Evolutionary conservation across 2,888 invertebrate species (phyloP).

Genomic region (Drosophila hamatofila): DNA sequence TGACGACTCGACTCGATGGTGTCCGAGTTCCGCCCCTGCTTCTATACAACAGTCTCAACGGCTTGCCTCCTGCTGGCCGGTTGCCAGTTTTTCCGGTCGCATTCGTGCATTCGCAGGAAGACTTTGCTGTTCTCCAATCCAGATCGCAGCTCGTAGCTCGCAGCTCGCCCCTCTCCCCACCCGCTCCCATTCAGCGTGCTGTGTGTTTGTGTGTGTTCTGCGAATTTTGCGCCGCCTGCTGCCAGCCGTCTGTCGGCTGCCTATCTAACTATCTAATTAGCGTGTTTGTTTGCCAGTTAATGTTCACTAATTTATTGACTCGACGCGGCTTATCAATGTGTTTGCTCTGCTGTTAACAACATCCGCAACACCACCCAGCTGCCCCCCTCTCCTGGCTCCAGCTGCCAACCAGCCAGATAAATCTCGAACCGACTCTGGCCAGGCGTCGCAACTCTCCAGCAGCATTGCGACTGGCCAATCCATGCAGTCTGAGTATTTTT

Average conservation of each 20-base stretch:
- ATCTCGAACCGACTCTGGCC: neutral
- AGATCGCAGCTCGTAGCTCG: neutral
- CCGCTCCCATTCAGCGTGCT: neutral
- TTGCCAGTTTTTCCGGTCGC: constrained; percentile 80
- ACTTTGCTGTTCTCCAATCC: constrained; percentile 21
- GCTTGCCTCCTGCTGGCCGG: constrained; percentile 40
- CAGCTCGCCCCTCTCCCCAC: neutral
- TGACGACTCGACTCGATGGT: neutral
- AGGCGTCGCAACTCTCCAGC: constrained; percentile 10
- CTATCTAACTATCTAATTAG: constrained; percentile 69
- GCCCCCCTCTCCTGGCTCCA: neutral
- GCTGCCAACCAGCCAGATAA: constrained; percentile 1
- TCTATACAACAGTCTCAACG: neutral
- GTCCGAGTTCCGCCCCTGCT: neutral
- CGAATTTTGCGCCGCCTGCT: constrained; percentile 44
- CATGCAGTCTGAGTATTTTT: neutral
- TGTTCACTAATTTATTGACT: constrained; percentile 60
- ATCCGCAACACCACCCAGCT: constrained; percentile 56
- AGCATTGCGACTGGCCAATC: neutral
- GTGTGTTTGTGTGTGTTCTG: constrained; percentile 32
- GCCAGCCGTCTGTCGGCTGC: constrained; percentile 19
- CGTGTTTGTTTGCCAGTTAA: constrained; percentile 71
- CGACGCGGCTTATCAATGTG: constrained; percentile 59
- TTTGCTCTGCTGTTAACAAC: constrained; percentile 69
- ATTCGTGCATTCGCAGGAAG: constrained; percentile 35